Conservation (phyloP, 2,797 vertebrate species). For the Danio tinwini region DNA sequence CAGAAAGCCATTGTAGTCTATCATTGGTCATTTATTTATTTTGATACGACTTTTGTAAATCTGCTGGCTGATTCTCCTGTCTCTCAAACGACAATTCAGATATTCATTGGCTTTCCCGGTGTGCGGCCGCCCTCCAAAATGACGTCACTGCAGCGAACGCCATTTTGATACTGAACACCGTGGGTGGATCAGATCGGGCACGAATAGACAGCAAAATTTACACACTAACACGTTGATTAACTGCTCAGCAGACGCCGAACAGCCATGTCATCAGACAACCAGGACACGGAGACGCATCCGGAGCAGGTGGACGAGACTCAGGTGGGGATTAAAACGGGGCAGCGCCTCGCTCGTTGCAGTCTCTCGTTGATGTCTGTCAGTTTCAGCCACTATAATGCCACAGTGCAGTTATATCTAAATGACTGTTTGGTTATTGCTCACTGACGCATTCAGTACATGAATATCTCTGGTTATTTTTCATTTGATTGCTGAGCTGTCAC, state of each 20-base stretch:
- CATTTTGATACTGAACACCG: conserved; percentile 73
- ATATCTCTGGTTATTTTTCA: not conserved
- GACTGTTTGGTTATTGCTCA: not conserved
- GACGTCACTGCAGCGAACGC: conserved; percentile 76
- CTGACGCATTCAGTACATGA: no score
- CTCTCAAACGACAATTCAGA: conserved; percentile 16
- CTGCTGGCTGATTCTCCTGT: not conserved
- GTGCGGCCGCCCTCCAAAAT: conserved; percentile 34
- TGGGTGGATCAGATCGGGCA: conserved; percentile 32
- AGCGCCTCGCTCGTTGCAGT: conserved; percentile 53
- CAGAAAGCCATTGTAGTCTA: conserved; percentile 3
- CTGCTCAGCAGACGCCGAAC: not conserved
- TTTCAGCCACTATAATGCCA: conserved; percentile 57
- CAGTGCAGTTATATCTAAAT: not conserved
- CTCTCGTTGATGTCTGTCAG: conserved; percentile 35
- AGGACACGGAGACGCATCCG: conserved; percentile 77
- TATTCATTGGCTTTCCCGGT: conserved; percentile 5
- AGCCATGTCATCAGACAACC: conserved; percentile 80
- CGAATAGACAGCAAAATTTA: conserved; percentile 21
- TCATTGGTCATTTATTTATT: conserved; percentile 32
- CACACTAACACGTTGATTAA: not conserved
- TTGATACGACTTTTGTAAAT: not conserved
- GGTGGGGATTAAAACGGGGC: conserved; percentile 68
- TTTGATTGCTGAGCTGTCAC: not conserved
- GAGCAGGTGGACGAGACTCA: conserved; percentile 83